Base-by-base conservation (phyloP, 2,797 vertebrate species). In the Hafferia zeledoni region DNA sequence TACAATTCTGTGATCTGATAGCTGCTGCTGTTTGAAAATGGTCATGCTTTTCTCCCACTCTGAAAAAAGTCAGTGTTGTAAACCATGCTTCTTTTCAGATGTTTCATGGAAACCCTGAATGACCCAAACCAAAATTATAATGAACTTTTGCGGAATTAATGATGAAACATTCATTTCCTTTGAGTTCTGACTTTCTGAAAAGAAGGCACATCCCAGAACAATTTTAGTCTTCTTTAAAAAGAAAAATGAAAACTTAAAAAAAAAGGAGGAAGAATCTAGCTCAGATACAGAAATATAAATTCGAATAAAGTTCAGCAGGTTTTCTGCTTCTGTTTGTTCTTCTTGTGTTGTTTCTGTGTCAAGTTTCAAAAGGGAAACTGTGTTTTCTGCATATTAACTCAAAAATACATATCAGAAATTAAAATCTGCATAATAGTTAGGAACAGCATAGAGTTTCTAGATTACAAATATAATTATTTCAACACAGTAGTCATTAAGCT, bases 361-460 rank as follows among this genome's bases (percentile, higher is more conserved):
- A 37, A 80, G 39, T 94, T 61, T 91, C 33, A 86, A 78, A 93
- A 87, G 55, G 55, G 52, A 95, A 89, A 71, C 43, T 19, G 9
- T 1, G 2, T 70, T 91, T 95, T 87, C 61, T 97, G 49, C 30
- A 76, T 77, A 67, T 50, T 80, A 80, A 87, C 63, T 39, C 46
- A 84, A 80, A 94, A 95, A 90, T 43, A 68, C 20, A 6, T 85
- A 57, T 39, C 72, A 80, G 74, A 91, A 95, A 46, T 27, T 13
- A 83, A 87, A 82, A 93, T 97, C 96, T 95, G 78, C 87, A 50
- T 95, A 79, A 56, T 31, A 53, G 50, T 52, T 84, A 83, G 22
- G n/a, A 81, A 64, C 43, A 77, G 28, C 57, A 27, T 87, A 72
- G 19, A 86, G 43, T 89, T 97, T 90, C 71, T 60, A 20, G 43